Evolutionary conservation across 2,113 vertebrate species (phyloP), one percentile per base, ranked within the genome.

Genomic region (Chaetura pelagica): DNA sequence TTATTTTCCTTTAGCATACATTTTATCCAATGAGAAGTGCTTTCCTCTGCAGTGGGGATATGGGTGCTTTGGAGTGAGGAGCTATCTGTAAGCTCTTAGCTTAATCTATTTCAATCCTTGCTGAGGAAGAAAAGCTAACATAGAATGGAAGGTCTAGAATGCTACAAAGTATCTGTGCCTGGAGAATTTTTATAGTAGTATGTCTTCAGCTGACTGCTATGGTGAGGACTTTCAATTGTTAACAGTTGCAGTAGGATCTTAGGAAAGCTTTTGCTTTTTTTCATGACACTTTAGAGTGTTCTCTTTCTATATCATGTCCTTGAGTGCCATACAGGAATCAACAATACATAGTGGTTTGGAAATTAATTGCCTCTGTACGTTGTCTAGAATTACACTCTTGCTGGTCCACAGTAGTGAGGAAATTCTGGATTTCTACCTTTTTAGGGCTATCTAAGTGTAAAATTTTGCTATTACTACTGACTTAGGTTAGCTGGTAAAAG

Each of bases 251-350:
- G 69, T 14, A 20, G 21, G 24, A 35, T 35, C 58, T 57, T 44
- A 73, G 69, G 46, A 17, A 48, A 48, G 17, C 46, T 48, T n/a
- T 82, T 82, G 12, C 6, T 34, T 72, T 49, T 54, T 64, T 49
- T 12, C n/a, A 42, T 38, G 54, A 5, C 11, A 7, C 4, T n/a
- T 85, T 68, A 38, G 17, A n/a, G 49, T 10, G 9, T 77, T 74
- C 10, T 63, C 59, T 51, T 54, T 54, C 34, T 79, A 2, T 0
- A 0, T 0, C 20, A 9, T 11, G 2, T 66, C 42, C 54, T 64
- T 46, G 22, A 84, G 20, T 68, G 29, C 54, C 17, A 5, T 32
- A 26, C 23, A 78, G 40, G 10, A 87, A 30, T 59, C 48, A 49
- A 17, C 73, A 61, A 32, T 51, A 22, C 23, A 9, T 24, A 52